A percentile compares a stretch with the other conserved stretches of the same genome.
Conservation (phyloP, 2,888 invertebrate species). For the Nycteola revayana region DNA sequence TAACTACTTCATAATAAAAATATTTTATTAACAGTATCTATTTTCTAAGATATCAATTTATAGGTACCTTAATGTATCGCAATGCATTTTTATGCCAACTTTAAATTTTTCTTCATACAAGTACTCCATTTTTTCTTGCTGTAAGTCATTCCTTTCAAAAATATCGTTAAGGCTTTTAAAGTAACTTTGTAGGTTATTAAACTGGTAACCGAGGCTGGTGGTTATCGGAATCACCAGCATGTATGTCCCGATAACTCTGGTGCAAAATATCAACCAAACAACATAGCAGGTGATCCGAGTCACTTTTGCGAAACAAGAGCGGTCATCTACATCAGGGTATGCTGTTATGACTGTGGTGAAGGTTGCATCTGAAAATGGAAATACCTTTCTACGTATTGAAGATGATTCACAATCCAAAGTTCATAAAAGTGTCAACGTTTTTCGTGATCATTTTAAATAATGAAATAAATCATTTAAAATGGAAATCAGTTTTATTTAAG, state of each 20-base stretch:
- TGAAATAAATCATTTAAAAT: no score
- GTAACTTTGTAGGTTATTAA: constrained; percentile 35
- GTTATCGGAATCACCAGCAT: constrained; percentile 36
- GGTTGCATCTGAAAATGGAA: constrained; percentile 25
- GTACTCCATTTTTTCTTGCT: constrained; percentile 37
- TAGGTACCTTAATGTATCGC: constrained; percentile 23
- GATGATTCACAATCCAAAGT: no score
- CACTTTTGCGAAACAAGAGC: constrained; percentile 24
- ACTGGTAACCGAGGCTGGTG: constrained; percentile 39
- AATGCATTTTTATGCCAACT: constrained; percentile 49
- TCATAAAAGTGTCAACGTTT: no score
- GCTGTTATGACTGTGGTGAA: constrained; percentile 46
- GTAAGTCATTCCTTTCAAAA: constrained; percentile 18
- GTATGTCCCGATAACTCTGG: constrained; percentile 31
- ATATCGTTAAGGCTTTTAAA: constrained; percentile 28
- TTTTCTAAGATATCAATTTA: no score
- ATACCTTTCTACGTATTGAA: no score
- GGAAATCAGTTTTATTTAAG: no score
- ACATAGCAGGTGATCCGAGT: constrained; percentile 35
- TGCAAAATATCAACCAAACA: constrained; percentile 44
- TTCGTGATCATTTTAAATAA: no score
- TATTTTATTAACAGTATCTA: no score
- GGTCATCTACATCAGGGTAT: constrained; percentile 48
- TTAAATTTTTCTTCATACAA: constrained; percentile 43
- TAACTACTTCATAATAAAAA: no score